Percentiles rank a stretch among this genome's conserved stretches.
phyloP scores from a whole-genome alignment of 2,888 invertebrate species.

The Lasioglossum oenotherae region DNA sequence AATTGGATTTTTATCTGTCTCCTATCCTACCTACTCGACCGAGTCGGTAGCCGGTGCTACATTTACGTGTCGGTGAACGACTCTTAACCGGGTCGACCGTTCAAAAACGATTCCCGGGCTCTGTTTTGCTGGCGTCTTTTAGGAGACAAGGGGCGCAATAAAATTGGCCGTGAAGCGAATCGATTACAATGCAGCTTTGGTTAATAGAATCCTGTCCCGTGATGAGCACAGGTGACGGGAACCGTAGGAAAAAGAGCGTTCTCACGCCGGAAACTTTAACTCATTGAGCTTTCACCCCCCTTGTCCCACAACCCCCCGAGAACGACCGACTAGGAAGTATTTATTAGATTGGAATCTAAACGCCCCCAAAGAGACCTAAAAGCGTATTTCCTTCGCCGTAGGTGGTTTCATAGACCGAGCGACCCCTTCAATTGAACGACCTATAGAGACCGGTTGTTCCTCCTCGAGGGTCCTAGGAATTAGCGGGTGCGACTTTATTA shows the following conservation, averaged over 20 bases:
- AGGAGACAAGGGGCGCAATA: constrained; percentile 17
- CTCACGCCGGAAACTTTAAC: constrained; percentile 64
- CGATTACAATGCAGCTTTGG: constrained; percentile 25
- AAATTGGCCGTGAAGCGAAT: constrained; percentile 32
- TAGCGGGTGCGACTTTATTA: constrained; percentile 80
- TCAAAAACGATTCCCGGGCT: neutral
- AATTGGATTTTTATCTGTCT: constrained; percentile 58
- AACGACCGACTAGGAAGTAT: constrained; percentile 76
- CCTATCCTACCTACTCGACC: constrained; percentile 15
- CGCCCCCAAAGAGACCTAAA: constrained; percentile 75
- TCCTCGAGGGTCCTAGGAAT: constrained; percentile 74
- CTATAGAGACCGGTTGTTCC: constrained; percentile 45
- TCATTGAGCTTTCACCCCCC: constrained; percentile 57
- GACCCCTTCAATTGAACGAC: constrained; percentile 66
- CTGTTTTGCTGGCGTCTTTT: neutral
- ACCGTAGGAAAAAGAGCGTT: constrained; percentile 31
- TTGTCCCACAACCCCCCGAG: neutral
- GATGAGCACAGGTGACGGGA: constrained; percentile 34
- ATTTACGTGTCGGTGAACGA: constrained; percentile 33
- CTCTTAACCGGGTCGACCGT: constrained; percentile 17
- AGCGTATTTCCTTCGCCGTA: constrained; percentile 80
- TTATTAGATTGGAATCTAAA: constrained; percentile 81
- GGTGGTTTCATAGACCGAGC: constrained; percentile 72
- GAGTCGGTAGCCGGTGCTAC: neutral
- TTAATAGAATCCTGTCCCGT: constrained; percentile 16